A percentile compares a stretch with the other conserved stretches of the same genome.
These are phyloP conservation scores for Nematopogon swammerdamellus DNA, from an alignment of 2,888 invertebrate genomes.

Conservation along the genomic window DNA sequence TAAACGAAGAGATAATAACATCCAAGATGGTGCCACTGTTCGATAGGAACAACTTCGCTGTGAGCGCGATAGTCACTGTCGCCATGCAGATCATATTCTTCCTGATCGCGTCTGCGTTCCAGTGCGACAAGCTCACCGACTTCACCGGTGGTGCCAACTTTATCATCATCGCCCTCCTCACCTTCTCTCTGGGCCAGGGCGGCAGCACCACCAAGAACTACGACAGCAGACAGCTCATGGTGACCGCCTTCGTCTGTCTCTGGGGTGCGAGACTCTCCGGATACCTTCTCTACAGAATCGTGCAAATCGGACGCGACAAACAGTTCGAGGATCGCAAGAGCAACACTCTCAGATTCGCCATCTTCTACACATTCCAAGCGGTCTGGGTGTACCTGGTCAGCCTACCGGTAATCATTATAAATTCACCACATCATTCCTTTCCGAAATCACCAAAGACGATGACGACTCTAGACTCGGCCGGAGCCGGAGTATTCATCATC, in stretches of 20 bases:
- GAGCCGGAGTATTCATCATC: conserved; percentile 79
- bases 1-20: conserved; percentile 14
- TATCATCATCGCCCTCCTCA: conserved; percentile 81
- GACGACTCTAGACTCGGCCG: conserved; percentile 84
- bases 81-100: conserved; percentile 87
- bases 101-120: conserved; percentile 78
- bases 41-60: conserved; percentile 81
- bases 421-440: conserved; percentile 77
- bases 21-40: conserved; percentile 66
- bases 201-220: conserved; percentile 70
- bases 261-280: conserved; percentile 87
- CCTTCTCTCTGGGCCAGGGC: conserved; percentile 82
- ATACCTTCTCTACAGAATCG: conserved; percentile 85
- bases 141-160: conserved; percentile 94
- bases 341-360: conserved; percentile 84
- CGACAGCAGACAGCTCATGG: conserved; percentile 87
- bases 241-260: conserved; percentile 80
- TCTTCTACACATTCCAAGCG: conserved; percentile 90
- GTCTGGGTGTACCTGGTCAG: conserved; percentile 92
- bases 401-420: conserved; percentile 87
- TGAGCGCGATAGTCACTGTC: conserved; percentile 82
- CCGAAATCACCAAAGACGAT: conserved; percentile 76
- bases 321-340: conserved; percentile 87
- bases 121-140: conserved; percentile 89
- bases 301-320: conserved; percentile 88